phyloP scores from a whole-genome alignment of 1,140 invertebrate genomes.

The Hormaphis cornu region DNA sequence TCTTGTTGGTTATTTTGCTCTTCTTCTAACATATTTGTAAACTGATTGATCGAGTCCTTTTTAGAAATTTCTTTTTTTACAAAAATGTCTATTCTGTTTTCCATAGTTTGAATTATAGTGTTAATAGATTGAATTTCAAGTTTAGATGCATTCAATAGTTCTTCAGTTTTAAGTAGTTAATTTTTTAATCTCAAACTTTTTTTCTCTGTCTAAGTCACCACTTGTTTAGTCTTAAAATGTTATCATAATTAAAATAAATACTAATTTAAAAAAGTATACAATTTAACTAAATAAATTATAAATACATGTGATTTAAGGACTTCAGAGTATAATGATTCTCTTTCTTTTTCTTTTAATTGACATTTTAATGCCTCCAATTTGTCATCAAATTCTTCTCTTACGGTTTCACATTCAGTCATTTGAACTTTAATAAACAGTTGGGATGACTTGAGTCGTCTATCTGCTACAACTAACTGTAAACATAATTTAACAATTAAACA shows the following conservation, averaged over 20 bases:
- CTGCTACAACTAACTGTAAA: not conserved
- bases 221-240: constrained; percentile 3
- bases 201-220: constrained; percentile 2
- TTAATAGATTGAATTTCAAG: constrained; percentile 4
- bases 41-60: not conserved
- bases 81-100: not conserved
- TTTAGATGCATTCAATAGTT: not conserved
- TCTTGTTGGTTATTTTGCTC: constrained; percentile 24
- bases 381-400: constrained; percentile 16
- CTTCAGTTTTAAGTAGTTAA: not conserved
- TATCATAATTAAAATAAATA: not conserved
- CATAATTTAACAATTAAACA: not conserved
- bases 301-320: constrained; percentile 9
- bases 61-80: constrained; percentile 13
- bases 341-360: constrained; percentile 11
- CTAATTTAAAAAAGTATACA: not conserved
- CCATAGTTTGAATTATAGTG: not conserved
- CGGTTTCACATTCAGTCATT: constrained; percentile 6
- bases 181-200: not conserved
- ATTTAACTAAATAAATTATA: no score
- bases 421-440: constrained; percentile 15
- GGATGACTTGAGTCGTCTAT: not conserved
- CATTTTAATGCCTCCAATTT: constrained; percentile 1
- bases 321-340: constrained; percentile 6
- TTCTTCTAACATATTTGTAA: constrained; percentile 18